phyloP scores from a whole-genome alignment of 2,113 vertebrate genomes.

The Microcebus ravelobensis region DNA sequence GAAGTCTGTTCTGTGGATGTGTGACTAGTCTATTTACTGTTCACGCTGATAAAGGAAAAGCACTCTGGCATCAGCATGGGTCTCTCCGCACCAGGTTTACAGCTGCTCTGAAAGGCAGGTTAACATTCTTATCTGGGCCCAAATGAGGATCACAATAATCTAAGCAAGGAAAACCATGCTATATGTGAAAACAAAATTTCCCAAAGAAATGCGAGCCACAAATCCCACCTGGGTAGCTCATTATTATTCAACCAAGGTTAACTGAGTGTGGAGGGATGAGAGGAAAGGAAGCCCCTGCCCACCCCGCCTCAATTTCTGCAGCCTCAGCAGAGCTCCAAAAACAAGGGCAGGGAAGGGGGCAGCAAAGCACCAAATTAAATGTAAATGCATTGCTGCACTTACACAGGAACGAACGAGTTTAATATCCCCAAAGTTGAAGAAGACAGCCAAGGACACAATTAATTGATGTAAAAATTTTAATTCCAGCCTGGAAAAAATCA shows the following conservation, averaged over 20 bases:
- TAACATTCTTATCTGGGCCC: not conserved
- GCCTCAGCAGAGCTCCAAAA: not conserved
- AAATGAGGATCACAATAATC: not conserved
- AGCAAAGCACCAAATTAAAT: not conserved
- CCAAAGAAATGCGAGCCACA: not conserved
- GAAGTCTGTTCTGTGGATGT: not conserved
- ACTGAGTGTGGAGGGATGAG: not conserved
- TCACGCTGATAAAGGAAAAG: not conserved
- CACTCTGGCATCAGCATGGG: not conserved
- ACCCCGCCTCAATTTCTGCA: not conserved
- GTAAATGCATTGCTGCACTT: not conserved
- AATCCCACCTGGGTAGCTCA: not conserved
- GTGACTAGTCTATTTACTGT: not conserved
- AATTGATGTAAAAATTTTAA: not conserved
- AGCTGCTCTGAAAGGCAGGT: not conserved
- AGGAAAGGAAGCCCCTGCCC: not conserved
- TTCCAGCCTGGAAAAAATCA: not conserved
- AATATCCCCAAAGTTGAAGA: not conserved
- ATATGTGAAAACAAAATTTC: not conserved
- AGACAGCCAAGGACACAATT: not conserved
- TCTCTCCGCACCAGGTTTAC: accelerated
- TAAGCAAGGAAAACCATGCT: not conserved
- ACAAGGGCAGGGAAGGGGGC: not conserved
- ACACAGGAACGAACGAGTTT: not conserved
- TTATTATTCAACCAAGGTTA: not conserved